Evolutionary conservation across 1,140 invertebrate species (phyloP).

Genomic region (Schlechtendalia chinensis): DNA sequence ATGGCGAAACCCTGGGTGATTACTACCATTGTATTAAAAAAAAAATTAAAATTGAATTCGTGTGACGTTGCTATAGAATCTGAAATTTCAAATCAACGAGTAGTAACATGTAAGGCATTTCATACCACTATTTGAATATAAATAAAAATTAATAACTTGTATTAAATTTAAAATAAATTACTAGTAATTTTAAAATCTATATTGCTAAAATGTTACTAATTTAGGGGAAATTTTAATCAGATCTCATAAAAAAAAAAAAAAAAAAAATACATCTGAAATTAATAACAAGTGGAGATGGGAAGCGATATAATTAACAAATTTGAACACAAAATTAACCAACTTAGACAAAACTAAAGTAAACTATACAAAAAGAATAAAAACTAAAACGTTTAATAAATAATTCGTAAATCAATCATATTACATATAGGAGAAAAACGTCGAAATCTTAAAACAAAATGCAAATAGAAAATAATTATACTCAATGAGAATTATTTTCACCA

Average conservation of each 20-base stretch:
- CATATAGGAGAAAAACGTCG: neutral
- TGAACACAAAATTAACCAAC: neutral
- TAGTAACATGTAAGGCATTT: conserved; percentile 11
- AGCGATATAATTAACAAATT: conserved; percentile 16
- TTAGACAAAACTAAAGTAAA: neutral
- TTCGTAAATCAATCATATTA: neutral
- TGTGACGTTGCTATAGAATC: too few species aligned
- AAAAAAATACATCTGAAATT: neutral
- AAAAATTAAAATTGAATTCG: too few species aligned
- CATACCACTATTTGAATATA: neutral
- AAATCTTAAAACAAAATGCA: neutral
- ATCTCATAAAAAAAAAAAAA: too few species aligned
- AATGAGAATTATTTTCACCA: neutral
- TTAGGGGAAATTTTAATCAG: too few species aligned
- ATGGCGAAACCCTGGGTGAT: too few species aligned
- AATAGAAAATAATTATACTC: neutral
- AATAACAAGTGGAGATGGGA: conserved; percentile 19
- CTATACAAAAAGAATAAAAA: neutral
- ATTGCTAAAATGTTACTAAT: too few species aligned
- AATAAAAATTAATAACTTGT: too few species aligned
- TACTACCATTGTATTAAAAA: too few species aligned
- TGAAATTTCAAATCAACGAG: too few species aligned
- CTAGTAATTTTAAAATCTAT: too few species aligned
- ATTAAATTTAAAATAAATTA: neutral
- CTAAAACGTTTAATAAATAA: neutral